Conservation (phyloP, 2,888 invertebrate genomes). For the Mesorhabditis belari region DNA sequence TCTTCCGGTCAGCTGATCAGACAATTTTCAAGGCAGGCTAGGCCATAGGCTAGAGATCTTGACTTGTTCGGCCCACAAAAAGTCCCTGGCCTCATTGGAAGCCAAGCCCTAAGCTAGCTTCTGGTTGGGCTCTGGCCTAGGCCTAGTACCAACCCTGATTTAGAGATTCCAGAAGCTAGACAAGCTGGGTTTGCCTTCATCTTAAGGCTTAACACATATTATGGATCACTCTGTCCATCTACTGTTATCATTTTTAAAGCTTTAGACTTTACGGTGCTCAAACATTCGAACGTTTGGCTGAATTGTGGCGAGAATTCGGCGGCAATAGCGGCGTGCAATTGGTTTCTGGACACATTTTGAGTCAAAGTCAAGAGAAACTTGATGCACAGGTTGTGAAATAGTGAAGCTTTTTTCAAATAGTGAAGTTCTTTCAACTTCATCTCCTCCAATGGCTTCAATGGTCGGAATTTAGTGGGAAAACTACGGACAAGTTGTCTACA, state of each 20-base stretch:
- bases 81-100: too few relatives aligned
- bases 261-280: constrained; percentile 22
- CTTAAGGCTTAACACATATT: too few relatives aligned
- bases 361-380: constrained; percentile 15
- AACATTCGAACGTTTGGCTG: constrained; percentile 24
- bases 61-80: too few relatives aligned
- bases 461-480: constrained; percentile 7
- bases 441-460: not conserved
- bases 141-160: too few relatives aligned
- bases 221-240: too few relatives aligned
- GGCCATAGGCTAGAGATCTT: too few relatives aligned
- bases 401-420: not conserved
- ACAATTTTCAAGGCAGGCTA: too few relatives aligned
- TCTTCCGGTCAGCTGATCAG: too few relatives aligned
- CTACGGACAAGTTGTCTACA: constrained; percentile 28
- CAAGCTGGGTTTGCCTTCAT: too few relatives aligned
- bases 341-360: constrained; percentile 32
- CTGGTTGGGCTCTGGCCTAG: too few relatives aligned
- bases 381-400: constrained; percentile 12
- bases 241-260: constrained; percentile 4
- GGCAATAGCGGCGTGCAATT: constrained; percentile 28
- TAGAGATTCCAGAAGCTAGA: too few relatives aligned
- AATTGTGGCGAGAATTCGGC: constrained; percentile 20
- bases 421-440: not conserved
- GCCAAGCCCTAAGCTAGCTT: too few relatives aligned